These are phyloP conservation scores for Cantharis nigra DNA, from an alignment of 2,888 invertebrate species.

Conservation along the genomic window DNA sequence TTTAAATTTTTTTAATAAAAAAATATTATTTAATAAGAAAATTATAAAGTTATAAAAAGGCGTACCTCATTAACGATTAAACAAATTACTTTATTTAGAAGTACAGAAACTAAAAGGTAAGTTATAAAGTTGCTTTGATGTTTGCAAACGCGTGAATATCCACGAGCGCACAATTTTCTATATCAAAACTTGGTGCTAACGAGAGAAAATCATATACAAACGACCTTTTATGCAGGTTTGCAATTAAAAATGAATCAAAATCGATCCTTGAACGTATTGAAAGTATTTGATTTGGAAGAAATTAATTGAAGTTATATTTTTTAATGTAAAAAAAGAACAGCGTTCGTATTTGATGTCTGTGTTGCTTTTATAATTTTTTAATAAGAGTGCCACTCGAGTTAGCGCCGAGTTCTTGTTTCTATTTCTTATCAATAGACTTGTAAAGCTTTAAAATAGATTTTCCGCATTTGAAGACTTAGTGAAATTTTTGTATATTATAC, in stretches of 20 bases:
- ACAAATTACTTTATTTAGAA: slow-evolving; percentile 2
- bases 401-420: slow-evolving; percentile 20
- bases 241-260: slow-evolving; percentile 28
- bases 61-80: slow-evolving; percentile 11
- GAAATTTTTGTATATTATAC: background rate
- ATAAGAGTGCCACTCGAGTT: slow-evolving; percentile 17
- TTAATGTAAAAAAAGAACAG: slow-evolving; percentile 29
- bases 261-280: slow-evolving; percentile 34
- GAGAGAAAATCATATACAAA: slow-evolving; percentile 23
- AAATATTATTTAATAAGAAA: background rate
- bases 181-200: slow-evolving; percentile 21
- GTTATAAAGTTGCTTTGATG: slow-evolving; percentile 24
- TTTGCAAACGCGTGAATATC: slow-evolving; percentile 21
- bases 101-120: slow-evolving; percentile 25
- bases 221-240: slow-evolving; percentile 21
- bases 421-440: slow-evolving; percentile 29
- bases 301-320: slow-evolving; percentile 40
- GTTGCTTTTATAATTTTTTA: slow-evolving; percentile 25
- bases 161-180: slow-evolving; percentile 17
- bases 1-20: background rate
- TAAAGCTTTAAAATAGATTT: slow-evolving; percentile 14
- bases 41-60: background rate
- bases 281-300: slow-evolving; percentile 40
- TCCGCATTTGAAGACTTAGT: background rate
- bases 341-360: slow-evolving; percentile 28